Conservation (phyloP, 2,888 invertebrate species). For the Trichacis sp. region DNA sequence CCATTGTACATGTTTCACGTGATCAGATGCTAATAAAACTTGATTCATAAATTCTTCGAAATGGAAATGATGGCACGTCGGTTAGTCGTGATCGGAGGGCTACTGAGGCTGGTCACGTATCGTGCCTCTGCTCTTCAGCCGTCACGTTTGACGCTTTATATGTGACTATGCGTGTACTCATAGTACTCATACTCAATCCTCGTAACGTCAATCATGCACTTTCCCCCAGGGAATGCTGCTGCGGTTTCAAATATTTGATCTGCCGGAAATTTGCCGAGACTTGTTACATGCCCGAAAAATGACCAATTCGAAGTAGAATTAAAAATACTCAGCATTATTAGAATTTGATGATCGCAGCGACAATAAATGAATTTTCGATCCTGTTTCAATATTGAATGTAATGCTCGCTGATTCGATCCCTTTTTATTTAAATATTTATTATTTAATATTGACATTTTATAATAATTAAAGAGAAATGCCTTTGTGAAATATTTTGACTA, state of each 20-base stretch:
- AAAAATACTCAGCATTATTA: too few relatives aligned
- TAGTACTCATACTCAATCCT: conserved; percentile 36
- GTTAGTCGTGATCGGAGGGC: conserved; percentile 31
- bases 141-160: conserved; percentile 59
- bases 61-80: conserved; percentile 53
- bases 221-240: conserved; percentile 28
- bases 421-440: too few relatives aligned
- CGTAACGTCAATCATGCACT: conserved; percentile 37
- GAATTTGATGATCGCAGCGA: too few relatives aligned
- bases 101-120: conserved; percentile 57
- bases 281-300: neutral
- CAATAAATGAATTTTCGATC: too few relatives aligned
- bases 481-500: too few relatives aligned
- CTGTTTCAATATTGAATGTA: too few relatives aligned
- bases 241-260: conserved; percentile 25
- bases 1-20: conserved; percentile 43
- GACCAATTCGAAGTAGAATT: too few relatives aligned
- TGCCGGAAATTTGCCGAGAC: neutral
- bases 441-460: too few relatives aligned
- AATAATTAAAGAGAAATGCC: too few relatives aligned
- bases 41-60: conserved; percentile 50
- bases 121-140: conserved; percentile 48
- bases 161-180: conserved; percentile 48
- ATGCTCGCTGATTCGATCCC: too few relatives aligned
- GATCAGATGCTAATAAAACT: conserved; percentile 49